Conservation (phyloP, 2,113 vertebrate genomes). For the Mastomys coucha region DNA sequence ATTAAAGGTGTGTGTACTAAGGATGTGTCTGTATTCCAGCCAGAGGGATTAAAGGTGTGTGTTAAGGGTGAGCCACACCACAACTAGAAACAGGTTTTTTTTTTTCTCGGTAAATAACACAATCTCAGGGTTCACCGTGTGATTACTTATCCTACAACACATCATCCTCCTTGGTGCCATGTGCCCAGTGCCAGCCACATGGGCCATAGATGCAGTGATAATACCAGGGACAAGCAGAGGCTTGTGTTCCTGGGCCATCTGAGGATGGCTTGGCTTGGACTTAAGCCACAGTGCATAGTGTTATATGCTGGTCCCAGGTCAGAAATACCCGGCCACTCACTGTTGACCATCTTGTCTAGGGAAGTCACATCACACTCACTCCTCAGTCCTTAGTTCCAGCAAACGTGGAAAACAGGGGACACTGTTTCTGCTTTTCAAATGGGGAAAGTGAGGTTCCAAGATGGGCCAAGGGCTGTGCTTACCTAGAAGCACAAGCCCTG, state of each 20-base stretch:
- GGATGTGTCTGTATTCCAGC: no score
- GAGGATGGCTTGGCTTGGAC: neutral
- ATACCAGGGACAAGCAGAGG: neutral
- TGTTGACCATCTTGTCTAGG: neutral
- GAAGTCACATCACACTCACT: no score
- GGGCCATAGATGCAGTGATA: neutral
- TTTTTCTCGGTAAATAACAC: no score
- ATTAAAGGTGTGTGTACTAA: no score
- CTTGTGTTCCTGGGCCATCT: neutral
- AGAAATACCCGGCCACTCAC: neutral
- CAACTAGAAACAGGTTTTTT: no score
- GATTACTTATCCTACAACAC: no score
- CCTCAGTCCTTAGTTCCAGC: neutral
- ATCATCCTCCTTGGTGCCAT: no score
- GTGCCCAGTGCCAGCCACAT: neutral
- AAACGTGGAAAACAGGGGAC: neutral
- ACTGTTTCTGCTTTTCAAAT: neutral
- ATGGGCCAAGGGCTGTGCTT: no score
- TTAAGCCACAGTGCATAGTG: neutral
- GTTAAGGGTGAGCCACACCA: no score
- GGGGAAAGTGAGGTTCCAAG: neutral
- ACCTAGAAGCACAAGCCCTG: neutral
- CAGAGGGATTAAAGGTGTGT: no score
- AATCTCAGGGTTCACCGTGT: no score
- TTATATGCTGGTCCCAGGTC: neutral